phyloP scores from a whole-genome alignment of 2,888 invertebrate species.

The Cephus pulcher region DNA sequence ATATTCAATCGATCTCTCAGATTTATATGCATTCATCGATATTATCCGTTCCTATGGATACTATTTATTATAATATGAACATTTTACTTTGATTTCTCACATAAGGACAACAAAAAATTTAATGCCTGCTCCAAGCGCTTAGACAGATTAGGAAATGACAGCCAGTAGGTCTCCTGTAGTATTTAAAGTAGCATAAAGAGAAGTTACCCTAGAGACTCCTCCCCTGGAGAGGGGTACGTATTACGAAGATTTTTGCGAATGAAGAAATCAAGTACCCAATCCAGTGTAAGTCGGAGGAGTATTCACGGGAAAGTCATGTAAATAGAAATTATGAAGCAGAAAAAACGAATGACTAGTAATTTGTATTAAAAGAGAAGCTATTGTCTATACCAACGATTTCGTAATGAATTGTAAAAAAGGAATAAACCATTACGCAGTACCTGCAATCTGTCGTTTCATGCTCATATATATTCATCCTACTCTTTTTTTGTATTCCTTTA shows the following conservation, averaged over 20 bases:
- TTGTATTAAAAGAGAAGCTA: slow-evolving; percentile 27
- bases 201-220: not conserved
- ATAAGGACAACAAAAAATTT: not conserved
- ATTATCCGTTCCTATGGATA: not conserved
- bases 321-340: slow-evolving; percentile 17
- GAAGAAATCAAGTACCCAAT: not conserved
- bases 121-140: not conserved
- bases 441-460: not conserved
- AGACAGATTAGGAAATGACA: not conserved
- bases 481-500: not conserved
- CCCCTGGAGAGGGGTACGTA: slow-evolving; percentile 10
- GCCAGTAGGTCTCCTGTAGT: not conserved
- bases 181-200: not conserved
- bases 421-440: slow-evolving; percentile 25
- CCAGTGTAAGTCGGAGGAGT: not conserved
- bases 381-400: slow-evolving; percentile 26
- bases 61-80: not conserved
- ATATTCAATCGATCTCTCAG: not conserved
- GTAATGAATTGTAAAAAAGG: slow-evolving; percentile 36
- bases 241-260: slow-evolving; percentile 28
- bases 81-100: not conserved
- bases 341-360: slow-evolving; percentile 12
- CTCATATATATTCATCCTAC: not conserved
- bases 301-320: slow-evolving; percentile 17
- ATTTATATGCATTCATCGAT: not conserved